Conservation (phyloP, 2,888 invertebrate genomes). For the Phyllotreta cruciferae region DNA sequence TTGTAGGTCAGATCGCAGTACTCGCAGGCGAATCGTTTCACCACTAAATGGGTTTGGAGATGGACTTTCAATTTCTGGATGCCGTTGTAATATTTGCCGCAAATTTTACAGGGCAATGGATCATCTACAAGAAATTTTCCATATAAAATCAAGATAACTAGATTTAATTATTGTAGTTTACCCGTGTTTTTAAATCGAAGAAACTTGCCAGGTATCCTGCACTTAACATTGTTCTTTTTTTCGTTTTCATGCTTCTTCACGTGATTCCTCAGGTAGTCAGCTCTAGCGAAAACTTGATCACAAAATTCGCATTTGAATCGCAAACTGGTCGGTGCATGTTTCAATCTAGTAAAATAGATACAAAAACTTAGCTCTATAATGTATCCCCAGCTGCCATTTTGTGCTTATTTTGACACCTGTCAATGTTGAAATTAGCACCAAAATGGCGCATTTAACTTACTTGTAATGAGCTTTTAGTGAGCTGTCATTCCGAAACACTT, state of each 20-base stretch:
- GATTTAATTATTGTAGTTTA: slow-evolving; percentile 12
- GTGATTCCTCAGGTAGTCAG: slow-evolving; percentile 38
- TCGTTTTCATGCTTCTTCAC: slow-evolving; percentile 31
- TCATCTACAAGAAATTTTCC: slow-evolving; percentile 31
- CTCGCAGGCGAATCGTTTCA: slow-evolving; percentile 37
- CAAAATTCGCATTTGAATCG: slow-evolving; percentile 36
- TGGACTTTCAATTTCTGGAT: slow-evolving; percentile 37
- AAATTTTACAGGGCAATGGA: slow-evolving; percentile 38
- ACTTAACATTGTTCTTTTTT: slow-evolving; percentile 25
- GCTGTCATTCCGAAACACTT: slow-evolving; percentile 35
- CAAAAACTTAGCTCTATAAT: too few species aligned
- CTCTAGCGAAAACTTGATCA: slow-evolving; percentile 34
- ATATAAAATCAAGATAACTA: neutral
- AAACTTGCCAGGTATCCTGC: slow-evolving; percentile 36
- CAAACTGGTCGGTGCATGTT: slow-evolving; percentile 27
- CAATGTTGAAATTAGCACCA: neutral
- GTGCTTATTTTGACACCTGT: neutral
- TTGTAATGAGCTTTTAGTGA: slow-evolving; percentile 34
- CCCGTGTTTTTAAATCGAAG: slow-evolving; percentile 38
- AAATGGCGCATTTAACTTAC: slow-evolving; percentile 22
- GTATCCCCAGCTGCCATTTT: too few species aligned
- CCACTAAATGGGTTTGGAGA: slow-evolving; percentile 38
- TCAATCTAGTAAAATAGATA: slow-evolving; percentile 31
- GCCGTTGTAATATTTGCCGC: slow-evolving; percentile 37
- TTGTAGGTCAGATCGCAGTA: slow-evolving; percentile 39